Evolutionary conservation across 2,113 vertebrate genomes (phyloP), one percentile per base, ranked within the genome.

Genomic region (Trematocara variabile): DNA sequence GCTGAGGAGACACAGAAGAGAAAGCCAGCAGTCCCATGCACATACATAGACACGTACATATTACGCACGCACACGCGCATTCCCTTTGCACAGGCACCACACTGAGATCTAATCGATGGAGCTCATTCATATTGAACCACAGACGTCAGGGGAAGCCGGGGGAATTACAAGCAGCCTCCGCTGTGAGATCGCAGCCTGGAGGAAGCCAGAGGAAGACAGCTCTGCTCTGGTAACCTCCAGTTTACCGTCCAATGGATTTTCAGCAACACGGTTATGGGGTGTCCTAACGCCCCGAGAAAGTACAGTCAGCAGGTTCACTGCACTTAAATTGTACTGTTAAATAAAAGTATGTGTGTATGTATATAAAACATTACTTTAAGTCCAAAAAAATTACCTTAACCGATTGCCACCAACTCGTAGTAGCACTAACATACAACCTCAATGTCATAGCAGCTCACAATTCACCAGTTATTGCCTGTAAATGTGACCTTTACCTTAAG

Each of bases 51-150:
- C 83, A 87, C 50, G 44, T 18, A 65, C 37, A 86, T 53, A 80
- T 33, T 33, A 60, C 25, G 41, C 28, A 18, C 58, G 33, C 84
- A 80, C 56, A n/a, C 39, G 5, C 12, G 7, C 37, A 70, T 83
- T 84, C 80, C 82, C 79, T 79, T 58, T 80, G 55, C 77, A 14
- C 73, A 78, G 83, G 91, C 79, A 83, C 63, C 89, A 89, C 88
- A 87, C 85, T 89, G 89, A 93, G 90, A 87, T 89, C 79, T 92
- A 94, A 96, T 95, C 92, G 82, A 96, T 95, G 91, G 89, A 90
- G 92, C 93, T 96, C 93, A 94, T 95, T 95, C 93, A 92, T 93
- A 95, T 92, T 91, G 93, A 93, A 89, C 89, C 88, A 86, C 86
- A 94, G 92, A 92, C 88, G 41, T 91, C 85, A 92, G 90, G 93